A percentile compares a stretch with the other conserved stretches of the same genome.
Evolutionary conservation across 1,140 invertebrate species (phyloP).

Genomic region (Euschistus heros): DNA sequence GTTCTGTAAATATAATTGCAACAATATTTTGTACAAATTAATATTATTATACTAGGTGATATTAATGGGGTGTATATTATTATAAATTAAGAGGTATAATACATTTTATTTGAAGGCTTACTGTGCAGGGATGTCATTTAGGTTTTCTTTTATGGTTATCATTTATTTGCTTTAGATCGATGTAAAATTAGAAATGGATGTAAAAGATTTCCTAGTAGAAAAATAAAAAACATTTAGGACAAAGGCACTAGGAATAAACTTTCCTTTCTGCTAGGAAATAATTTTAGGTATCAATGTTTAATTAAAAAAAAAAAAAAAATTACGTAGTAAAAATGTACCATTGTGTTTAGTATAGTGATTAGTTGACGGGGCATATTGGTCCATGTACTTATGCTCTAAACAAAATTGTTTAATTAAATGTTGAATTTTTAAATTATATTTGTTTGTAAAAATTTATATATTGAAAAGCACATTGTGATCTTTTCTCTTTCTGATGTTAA

Average conservation of each 20-base stretch:
- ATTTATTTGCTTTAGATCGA: constrained; percentile 23
- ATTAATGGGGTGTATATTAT: constrained; percentile 13
- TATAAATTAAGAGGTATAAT: constrained; percentile 3
- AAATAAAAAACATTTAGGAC: constrained; percentile 3
- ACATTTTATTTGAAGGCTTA: constrained; percentile 14
- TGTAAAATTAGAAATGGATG: constrained; percentile 20
- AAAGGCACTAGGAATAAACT: constrained; percentile 1
- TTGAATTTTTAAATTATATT: constrained; percentile 23
- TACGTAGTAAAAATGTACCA: constrained; percentile 3
- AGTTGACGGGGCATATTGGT: constrained; percentile 4
- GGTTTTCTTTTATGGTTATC: constrained; percentile 12
- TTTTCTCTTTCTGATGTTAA: constrained; percentile 20
- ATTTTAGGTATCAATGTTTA: constrained; percentile 7
- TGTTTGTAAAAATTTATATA: constrained; percentile 17
- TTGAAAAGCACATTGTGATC: constrained; percentile 24
- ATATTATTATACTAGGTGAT: constrained; percentile 9
- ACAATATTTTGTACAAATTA: constrained; percentile 18
- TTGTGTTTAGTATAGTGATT: constrained; percentile 17
- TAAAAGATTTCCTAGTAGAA: constrained; percentile 20
- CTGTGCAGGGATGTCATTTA: constrained; percentile 19
- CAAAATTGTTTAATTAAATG: constrained; percentile 17
- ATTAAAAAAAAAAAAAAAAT: neutral
- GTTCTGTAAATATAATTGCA: constrained; percentile 18
- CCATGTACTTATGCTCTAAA: neutral
- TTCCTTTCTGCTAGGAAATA: constrained; percentile 19